Percentiles rank a stretch among this genome's conserved stretches.
Conservation (phyloP, 2,797 vertebrate species). For the Rostrhamus sociabilis region DNA sequence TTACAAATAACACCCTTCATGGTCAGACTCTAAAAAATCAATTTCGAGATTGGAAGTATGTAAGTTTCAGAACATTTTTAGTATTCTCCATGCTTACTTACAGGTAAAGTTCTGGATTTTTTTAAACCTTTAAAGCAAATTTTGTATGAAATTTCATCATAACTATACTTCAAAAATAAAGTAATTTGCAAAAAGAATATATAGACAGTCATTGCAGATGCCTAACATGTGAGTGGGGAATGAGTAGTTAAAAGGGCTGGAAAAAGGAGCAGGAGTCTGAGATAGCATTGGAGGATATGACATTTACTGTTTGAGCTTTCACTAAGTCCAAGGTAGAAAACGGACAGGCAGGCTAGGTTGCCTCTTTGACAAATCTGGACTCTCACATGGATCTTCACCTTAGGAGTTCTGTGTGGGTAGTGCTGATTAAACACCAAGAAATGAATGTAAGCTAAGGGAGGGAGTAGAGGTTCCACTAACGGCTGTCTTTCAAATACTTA, state of each 20-base stretch:
- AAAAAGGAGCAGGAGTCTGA: not conserved
- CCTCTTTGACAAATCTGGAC: not conserved
- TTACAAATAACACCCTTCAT: not conserved
- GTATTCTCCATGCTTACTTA: not conserved
- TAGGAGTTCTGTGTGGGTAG: not conserved
- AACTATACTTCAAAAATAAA: not conserved
- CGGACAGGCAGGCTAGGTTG: rapidly evolving
- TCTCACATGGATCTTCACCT: not conserved
- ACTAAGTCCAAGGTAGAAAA: not conserved
- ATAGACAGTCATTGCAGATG: not conserved
- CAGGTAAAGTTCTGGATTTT: not conserved
- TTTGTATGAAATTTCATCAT: not conserved
- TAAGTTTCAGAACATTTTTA: not conserved
- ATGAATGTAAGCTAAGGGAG: not conserved
- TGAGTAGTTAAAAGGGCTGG: not conserved
- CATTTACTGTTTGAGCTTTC: not conserved
- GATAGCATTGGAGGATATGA: not conserved
- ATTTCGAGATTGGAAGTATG: not conserved
- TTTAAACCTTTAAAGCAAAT: not conserved
- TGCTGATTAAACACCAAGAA: not conserved
- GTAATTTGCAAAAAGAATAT: not conserved
- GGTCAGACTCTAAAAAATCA: not conserved
- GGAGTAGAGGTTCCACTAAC: not conserved
- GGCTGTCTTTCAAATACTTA: not conserved
- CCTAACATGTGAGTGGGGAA: not conserved